Percentiles rank a stretch among this genome's conserved stretches.
Conservation (phyloP, 2,113 vertebrate species). For the Danionella cerebrum region DNA sequence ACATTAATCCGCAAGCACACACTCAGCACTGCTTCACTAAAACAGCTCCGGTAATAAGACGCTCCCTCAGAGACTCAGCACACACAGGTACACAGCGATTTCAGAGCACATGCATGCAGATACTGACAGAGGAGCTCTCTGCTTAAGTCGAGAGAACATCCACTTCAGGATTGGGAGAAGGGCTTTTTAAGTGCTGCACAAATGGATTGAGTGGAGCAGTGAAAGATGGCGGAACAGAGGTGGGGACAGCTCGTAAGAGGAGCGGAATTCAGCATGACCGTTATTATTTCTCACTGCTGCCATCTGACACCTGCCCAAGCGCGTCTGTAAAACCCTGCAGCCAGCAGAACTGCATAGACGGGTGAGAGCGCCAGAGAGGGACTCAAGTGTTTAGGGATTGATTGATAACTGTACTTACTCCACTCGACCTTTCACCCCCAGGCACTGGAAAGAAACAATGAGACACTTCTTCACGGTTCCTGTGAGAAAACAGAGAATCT, state of each 20-base stretch:
- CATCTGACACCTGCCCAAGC: slow-evolving; percentile 57
- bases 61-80: slow-evolving; percentile 22
- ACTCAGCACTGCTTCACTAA: slow-evolving; percentile 12
- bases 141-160: slow-evolving; percentile 23
- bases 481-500: slow-evolving; percentile 6
- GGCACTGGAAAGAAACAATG: slow-evolving; percentile 28
- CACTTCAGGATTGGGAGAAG: slow-evolving; percentile 30
- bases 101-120: slow-evolving; percentile 16
- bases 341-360: slow-evolving; percentile 44
- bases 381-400: slow-evolving; percentile 19
- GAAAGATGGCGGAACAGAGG: slow-evolving; percentile 23
- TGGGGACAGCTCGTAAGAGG: slow-evolving; percentile 39
- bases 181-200: slow-evolving; percentile 20
- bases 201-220: slow-evolving; percentile 10
- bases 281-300: slow-evolving; percentile 50
- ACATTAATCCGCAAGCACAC: not conserved
- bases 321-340: slow-evolving; percentile 48
- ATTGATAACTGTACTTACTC: slow-evolving; percentile 35
- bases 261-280: slow-evolving; percentile 22
- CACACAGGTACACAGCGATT: slow-evolving; percentile 1
- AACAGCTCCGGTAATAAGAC: slow-evolving; percentile 23
- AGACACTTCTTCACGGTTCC: slow-evolving; percentile 23
- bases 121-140: not conserved
- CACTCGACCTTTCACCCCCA: slow-evolving; percentile 15
- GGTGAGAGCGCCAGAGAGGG: not conserved